Percentiles rank a stretch among this genome's conserved stretches.
Conservation (phyloP, 2,888 invertebrate genomes). For the Andrena bucephala region DNA sequence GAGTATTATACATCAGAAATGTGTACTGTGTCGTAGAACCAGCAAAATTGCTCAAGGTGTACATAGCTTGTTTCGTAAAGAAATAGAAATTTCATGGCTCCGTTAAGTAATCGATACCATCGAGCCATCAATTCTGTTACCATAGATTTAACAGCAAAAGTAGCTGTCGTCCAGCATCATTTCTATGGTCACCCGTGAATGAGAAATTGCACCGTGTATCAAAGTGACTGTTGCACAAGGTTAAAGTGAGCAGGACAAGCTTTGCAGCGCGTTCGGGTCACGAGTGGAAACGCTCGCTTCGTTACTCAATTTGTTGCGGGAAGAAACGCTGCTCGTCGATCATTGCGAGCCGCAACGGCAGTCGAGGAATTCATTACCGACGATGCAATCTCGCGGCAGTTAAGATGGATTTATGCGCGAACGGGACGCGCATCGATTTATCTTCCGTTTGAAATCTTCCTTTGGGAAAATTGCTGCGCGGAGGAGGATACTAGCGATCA, state of each 20-base stretch:
- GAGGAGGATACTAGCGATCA: not conserved
- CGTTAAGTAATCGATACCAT: too few relatives aligned
- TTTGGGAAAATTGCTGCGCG: slow-evolving; percentile 47
- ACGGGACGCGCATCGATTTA: slow-evolving; percentile 23
- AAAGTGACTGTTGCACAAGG: too few relatives aligned
- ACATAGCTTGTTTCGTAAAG: too few relatives aligned
- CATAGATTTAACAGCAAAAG: too few relatives aligned
- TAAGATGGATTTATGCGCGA: slow-evolving; percentile 44
- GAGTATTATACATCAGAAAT: slow-evolving; percentile 2
- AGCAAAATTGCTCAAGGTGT: too few relatives aligned
- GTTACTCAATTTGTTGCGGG: slow-evolving; percentile 11
- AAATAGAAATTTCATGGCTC: too few relatives aligned
- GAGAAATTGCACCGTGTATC: too few relatives aligned
- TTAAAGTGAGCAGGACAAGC: not conserved
- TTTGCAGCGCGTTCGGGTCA: not conserved
- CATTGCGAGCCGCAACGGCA: slow-evolving; percentile 28
- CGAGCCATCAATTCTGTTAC: too few relatives aligned
- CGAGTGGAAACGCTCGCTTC: not conserved
- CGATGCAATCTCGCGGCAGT: slow-evolving; percentile 41
- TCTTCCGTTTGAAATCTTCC: slow-evolving; percentile 34
- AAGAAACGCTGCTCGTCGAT: slow-evolving; percentile 19
- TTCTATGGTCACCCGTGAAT: too few relatives aligned
- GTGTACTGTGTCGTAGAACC: not conserved
- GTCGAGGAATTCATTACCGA: slow-evolving; percentile 40
- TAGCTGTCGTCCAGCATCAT: too few relatives aligned